Evolutionary conservation across 2,888 invertebrate species (phyloP).

Genomic region (Suillia variegata): DNA sequence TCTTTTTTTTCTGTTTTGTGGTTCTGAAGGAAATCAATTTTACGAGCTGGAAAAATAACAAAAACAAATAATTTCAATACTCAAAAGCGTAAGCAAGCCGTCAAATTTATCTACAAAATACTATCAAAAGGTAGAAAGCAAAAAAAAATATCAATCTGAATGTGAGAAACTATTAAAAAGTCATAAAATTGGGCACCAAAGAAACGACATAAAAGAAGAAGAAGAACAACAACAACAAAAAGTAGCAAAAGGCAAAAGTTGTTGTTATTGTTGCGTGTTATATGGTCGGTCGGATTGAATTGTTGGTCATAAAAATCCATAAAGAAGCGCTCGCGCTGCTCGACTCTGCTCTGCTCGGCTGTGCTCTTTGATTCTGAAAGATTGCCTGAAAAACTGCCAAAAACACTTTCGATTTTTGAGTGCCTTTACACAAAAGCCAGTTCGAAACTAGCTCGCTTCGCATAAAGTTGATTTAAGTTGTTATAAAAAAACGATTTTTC

Average conservation of each 20-base stretch:
- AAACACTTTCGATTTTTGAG: slow-evolving; percentile 13
- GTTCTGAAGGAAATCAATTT: slow-evolving; percentile 50
- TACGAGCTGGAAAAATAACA: slow-evolving; percentile 43
- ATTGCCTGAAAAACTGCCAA: slow-evolving; percentile 8
- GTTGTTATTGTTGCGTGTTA: not conserved
- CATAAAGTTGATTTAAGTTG: too few species aligned
- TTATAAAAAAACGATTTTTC: too few species aligned
- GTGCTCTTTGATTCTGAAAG: slow-evolving; percentile 1
- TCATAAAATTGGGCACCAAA: slow-evolving; percentile 44
- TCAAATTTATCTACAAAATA: slow-evolving; percentile 1
- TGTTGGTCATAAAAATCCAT: slow-evolving; percentile 6
- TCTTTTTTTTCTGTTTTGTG: too few species aligned
- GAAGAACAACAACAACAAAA: not conserved
- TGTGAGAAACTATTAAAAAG: slow-evolving; percentile 59
- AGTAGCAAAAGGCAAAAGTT: not conserved
- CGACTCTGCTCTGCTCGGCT: too few species aligned
- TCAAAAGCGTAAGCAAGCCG: not conserved
- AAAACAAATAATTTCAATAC: slow-evolving; percentile 38
- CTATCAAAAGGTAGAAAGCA: not conserved
- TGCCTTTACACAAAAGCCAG: not conserved
- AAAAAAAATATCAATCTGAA: slow-evolving; percentile 22
- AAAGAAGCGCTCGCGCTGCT: too few species aligned
- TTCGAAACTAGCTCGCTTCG: too few species aligned
- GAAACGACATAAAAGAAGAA: not conserved
- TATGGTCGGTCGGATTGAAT: not conserved